Base-by-base conservation (phyloP, 2,113 vertebrate species). In the Actenoides hombroni region DNA sequence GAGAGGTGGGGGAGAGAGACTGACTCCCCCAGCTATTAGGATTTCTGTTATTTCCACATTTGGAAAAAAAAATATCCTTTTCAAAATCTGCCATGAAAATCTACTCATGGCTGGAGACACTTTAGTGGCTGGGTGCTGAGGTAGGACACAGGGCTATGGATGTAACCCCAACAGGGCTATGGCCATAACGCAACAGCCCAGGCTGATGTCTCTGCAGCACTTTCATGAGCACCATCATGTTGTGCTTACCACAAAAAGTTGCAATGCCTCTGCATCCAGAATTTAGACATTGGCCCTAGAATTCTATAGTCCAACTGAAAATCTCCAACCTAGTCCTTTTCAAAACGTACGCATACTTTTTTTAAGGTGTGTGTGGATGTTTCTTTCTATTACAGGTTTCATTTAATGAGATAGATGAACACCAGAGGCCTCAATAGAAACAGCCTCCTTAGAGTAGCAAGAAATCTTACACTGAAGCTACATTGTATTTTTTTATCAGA, bases 401-500 rank as follows among this genome's bases (percentile, higher is more conserved):
- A 39, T 95, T 95, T 94, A 86, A 92, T 79, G 65, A 94, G 61
- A 44, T 23, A 76, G 69, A 44, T 33, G 81, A 92, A 54, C 33
- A 35, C 51, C 21, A 79, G 48, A 93, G 35, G 25, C 61, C 49
- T 76, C 31, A 1, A 39, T 25, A 91, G 65, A 61, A 86, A 65
- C 19, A 84, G n/a, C 33, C 49, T 94, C 74, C 63, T 85, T 71
- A 87, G 59, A 29, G 70, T 46, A 76, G 49, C 54, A 70, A 91
- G 74, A 92, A 95, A 84, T 19, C 44, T 91, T 92, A 61, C 57
- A 57, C 31, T 65, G 83, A 76, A 91, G 53, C 37, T 94, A 28
- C 59, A 61, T 69, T 89, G 48, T 63, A 74, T 73, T 95, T 92
- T 83, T 88, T 91, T 80, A 88, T 92, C 91, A 94, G 80, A 79